phyloP scores from a whole-genome alignment of 2,797 vertebrate genomes.

The Labeo calbasu region DNA sequence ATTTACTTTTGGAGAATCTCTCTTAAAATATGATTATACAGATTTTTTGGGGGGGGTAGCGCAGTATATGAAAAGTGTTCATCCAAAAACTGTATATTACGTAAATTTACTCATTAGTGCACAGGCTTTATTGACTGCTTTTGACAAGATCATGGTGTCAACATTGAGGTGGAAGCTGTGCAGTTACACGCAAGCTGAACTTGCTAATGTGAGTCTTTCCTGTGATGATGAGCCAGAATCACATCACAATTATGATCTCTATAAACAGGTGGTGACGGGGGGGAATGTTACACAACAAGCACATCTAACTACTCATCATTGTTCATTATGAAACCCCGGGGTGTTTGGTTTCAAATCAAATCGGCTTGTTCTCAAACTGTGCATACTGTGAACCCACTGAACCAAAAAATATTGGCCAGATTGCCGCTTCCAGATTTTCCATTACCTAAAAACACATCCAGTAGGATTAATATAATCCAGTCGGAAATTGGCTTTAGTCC shows the following conservation, averaged over 20 bases:
- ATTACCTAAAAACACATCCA: slow-evolving; percentile 61
- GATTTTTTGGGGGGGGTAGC: not conserved
- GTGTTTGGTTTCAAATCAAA: slow-evolving; percentile 21
- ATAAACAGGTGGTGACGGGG: slow-evolving; percentile 44
- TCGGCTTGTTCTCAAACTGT: not conserved
- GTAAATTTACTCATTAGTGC: not conserved
- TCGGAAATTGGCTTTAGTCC: slow-evolving; percentile 72
- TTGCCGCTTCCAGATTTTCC: slow-evolving; percentile 61
- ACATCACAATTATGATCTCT: slow-evolving; percentile 41
- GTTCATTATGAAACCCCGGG: slow-evolving; percentile 28
- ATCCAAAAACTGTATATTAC: not conserved
- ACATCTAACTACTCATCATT: slow-evolving; percentile 29
- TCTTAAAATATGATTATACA: not conserved
- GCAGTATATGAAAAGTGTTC: not conserved
- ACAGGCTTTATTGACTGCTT: not conserved
- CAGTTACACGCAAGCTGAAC: slow-evolving; percentile 17
- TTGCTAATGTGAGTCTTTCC: slow-evolving; percentile 28
- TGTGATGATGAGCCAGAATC: slow-evolving; percentile 31
- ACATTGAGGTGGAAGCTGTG: not conserved
- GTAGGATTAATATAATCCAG: slow-evolving; percentile 68
- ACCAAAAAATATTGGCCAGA: slow-evolving; percentile 63
- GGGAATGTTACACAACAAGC: slow-evolving; percentile 34
- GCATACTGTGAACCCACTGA: slow-evolving; percentile 32
- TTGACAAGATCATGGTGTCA: not conserved
- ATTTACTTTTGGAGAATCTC: not conserved